Evolutionary conservation across 2,888 invertebrate genomes (phyloP).

Genomic region (Phasia obesa): DNA sequence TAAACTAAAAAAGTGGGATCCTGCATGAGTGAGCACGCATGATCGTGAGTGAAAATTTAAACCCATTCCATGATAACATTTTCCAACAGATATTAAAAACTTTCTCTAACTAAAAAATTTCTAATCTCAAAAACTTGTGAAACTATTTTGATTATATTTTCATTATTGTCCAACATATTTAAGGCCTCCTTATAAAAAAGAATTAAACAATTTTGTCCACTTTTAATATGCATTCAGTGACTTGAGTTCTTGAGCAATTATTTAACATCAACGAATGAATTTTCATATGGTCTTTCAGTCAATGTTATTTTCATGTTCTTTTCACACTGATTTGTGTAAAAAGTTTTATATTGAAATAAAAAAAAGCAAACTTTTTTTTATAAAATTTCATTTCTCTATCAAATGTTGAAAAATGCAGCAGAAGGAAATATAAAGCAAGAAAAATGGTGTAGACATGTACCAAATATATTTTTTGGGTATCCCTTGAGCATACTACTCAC

Average conservation of each 20-base stretch:
- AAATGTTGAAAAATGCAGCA: conserved; percentile 43
- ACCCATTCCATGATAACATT: too few species aligned
- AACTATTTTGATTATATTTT: too few species aligned
- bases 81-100: too few species aligned
- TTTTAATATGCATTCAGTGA: conserved; percentile 2
- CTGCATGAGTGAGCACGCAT: too few species aligned
- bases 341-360: neutral
- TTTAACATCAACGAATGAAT: conserved; percentile 45
- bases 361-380: conserved; percentile 46
- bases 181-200: too few species aligned
- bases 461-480: conserved; percentile 22
- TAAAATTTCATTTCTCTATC: conserved; percentile 49
- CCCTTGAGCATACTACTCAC: neutral
- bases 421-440: conserved; percentile 44
- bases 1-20: too few species aligned
- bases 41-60: too few species aligned
- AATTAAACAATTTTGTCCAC: neutral
- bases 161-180: too few species aligned
- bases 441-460: conserved; percentile 46
- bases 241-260: conserved; percentile 35
- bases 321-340: conserved; percentile 54
- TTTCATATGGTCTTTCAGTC: neutral
- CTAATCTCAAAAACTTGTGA: too few species aligned
- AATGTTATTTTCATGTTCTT: conserved; percentile 38
- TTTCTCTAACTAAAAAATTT: too few species aligned